Conservation (phyloP, 2,797 vertebrate genomes). For the Poeciliopsis infans region DNA sequence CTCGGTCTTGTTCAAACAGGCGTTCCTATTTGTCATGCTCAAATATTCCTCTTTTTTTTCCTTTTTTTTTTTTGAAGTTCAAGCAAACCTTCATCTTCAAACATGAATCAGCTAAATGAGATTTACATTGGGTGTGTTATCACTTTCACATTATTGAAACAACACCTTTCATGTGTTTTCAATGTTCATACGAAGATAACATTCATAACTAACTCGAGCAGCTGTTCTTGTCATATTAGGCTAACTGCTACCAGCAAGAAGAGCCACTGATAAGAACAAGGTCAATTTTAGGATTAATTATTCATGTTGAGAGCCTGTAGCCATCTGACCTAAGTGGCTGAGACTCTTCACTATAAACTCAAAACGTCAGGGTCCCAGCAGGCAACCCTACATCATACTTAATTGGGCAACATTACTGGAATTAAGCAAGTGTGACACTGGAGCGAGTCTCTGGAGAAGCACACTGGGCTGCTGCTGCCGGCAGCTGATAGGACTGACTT, state of each 20-base stretch:
- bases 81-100: conserved; percentile 54
- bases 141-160: conserved; percentile 1
- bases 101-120: conserved; percentile 15
- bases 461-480: conserved; percentile 29
- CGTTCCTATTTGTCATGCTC: conserved; percentile 28
- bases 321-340: conserved; percentile 57
- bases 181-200: conserved; percentile 10
- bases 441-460: conserved; percentile 45
- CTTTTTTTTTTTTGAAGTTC: conserved; percentile 38
- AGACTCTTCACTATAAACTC: conserved; percentile 47
- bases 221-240: conserved; percentile 42
- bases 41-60: conserved; percentile 45
- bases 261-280: conserved; percentile 43
- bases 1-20: conserved; percentile 57
- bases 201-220: conserved; percentile 25
- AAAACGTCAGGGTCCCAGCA: conserved; percentile 49
- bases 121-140: conserved; percentile 12
- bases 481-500: conserved; percentile 46
- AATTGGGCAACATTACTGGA: conserved; percentile 65
- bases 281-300: conserved; percentile 64
- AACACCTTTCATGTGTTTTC: conserved; percentile 11
- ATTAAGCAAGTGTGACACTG: conserved; percentile 72
- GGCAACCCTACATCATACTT: conserved; percentile 46
- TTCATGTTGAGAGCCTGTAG: conserved; percentile 51
- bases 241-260: conserved; percentile 23